Percentiles rank a stretch among this genome's conserved stretches.
Conservation (phyloP, 2,797 vertebrate genomes). For the Rhinella marina region DNA sequence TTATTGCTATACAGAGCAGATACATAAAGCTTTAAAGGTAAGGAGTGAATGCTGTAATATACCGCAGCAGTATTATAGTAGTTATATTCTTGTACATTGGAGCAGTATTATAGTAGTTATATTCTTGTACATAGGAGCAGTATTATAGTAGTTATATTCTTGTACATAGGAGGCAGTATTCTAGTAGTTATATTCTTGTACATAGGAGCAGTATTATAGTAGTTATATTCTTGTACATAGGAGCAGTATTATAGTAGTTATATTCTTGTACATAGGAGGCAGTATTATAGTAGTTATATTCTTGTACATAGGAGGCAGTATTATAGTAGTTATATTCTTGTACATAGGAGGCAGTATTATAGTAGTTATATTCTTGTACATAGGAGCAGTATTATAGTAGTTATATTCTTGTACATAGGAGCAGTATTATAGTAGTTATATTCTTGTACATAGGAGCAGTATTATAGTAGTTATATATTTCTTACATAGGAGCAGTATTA, state of each 20-base stretch:
- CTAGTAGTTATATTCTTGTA: slow-evolving; percentile 7
- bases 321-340: slow-evolving; percentile 6
- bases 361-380: slow-evolving; percentile 14
- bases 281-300: slow-evolving; percentile 16
- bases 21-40: no score
- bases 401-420: slow-evolving; percentile 7
- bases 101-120: slow-evolving; percentile 2
- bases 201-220: not conserved
- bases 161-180: not conserved
- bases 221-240: not conserved
- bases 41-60: no score
- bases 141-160: not conserved
- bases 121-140: not conserved
- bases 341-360: slow-evolving; percentile 1
- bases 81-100: not conserved
- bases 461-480: slow-evolving; percentile 16
- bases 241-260: slow-evolving; percentile 1
- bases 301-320: slow-evolving; percentile 3
- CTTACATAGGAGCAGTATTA: not conserved
- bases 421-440: not conserved
- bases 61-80: not conserved
- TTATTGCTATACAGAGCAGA: no score
- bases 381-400: slow-evolving; percentile 8
- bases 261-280: not conserved
- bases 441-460: not conserved